phyloP scores from a whole-genome alignment of 1,140 invertebrate species.

The Macrotrachela quadricornifera region DNA sequence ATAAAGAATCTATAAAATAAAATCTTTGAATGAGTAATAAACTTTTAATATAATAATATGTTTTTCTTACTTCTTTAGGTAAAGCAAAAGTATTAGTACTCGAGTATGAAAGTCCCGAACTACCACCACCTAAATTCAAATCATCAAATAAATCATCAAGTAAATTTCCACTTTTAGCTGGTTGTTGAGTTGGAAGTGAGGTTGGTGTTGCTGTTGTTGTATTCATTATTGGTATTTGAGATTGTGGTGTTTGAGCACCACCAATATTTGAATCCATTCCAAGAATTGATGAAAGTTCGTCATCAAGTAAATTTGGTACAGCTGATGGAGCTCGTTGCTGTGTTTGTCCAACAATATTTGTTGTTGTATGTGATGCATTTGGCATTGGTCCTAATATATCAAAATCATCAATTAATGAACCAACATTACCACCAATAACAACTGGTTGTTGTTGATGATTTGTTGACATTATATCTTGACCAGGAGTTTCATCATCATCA shows the following conservation, averaged over 20 bases:
- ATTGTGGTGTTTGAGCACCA: not conserved
- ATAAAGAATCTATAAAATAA: no score
- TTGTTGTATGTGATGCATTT: not conserved
- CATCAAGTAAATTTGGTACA: conserved; percentile 1
- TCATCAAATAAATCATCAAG: not conserved
- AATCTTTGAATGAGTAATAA: no score
- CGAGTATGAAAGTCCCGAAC: conserved; percentile 40
- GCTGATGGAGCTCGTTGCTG: not conserved
- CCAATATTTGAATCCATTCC: conserved; percentile 1
- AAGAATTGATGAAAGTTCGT: conserved; percentile 2
- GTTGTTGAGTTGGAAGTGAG: not conserved
- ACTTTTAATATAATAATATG: no score
- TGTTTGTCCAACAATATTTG: not conserved
- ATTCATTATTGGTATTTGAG: not conserved
- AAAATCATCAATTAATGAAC: not conserved
- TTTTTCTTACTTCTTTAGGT: conserved; percentile 50
- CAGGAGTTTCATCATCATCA: not conserved
- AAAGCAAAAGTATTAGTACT: conserved; percentile 43
- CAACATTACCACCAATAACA: not conserved
- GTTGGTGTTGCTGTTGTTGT: no score
- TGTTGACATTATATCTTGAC: not conserved
- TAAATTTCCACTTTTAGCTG: not conserved
- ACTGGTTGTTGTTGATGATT: not conserved
- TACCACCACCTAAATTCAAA: conserved; percentile 31
- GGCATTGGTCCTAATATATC: not conserved